Base-by-base conservation (phyloP, 2,888 invertebrate genomes). In the Polydrusus cervinus region DNA sequence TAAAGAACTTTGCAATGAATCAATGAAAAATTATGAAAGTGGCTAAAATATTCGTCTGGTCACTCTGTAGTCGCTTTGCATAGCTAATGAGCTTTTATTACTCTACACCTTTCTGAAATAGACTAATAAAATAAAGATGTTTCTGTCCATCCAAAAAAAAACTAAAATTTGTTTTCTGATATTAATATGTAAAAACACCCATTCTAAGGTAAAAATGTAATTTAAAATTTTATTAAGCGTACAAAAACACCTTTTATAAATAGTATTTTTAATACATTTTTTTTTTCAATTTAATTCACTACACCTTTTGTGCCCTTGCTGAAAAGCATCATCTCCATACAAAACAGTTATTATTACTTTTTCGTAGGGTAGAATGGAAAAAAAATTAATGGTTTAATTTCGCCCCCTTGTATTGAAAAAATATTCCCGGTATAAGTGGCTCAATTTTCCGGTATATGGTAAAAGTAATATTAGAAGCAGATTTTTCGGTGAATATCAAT, bases 311-410 rank as follows among this genome's bases (percentile, higher is more conserved):
- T 51, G 51, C 51, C 20, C 47, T 16, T 16, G 14, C n/a, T 16
- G n/a, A 51, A 49, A 51, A 20, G 20, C 51, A 11, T 20, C 51
- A 11, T 20, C 20, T 20, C 20, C 51, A 51, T 51, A 51, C 18
- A 51, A 51, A 51, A 18, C 51, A 20, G 51, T 51, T 51, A 51
- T 51, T 51, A 51, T 49, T 49, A 16, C 47, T 13, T 18, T 45
- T 11, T 51, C 51, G 10, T 9, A 3, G 51, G n/a, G 51, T 20
- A 51, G 51, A 20, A 18, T 20, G 51, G 51, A 51, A 51, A 51
- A 47, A 47, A 18, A 8, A 51, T 51, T 51, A 20, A 20, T 10
- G 20, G 20, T 51, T 20, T 51, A 51, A 51, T 51, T 51, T 51
- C 11, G 51, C 6, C 1, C 18, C 20, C 20, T 10, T 3, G 47